Evolutionary conservation across 2,888 invertebrate species (phyloP).

Genomic region (Aradus depressus): DNA sequence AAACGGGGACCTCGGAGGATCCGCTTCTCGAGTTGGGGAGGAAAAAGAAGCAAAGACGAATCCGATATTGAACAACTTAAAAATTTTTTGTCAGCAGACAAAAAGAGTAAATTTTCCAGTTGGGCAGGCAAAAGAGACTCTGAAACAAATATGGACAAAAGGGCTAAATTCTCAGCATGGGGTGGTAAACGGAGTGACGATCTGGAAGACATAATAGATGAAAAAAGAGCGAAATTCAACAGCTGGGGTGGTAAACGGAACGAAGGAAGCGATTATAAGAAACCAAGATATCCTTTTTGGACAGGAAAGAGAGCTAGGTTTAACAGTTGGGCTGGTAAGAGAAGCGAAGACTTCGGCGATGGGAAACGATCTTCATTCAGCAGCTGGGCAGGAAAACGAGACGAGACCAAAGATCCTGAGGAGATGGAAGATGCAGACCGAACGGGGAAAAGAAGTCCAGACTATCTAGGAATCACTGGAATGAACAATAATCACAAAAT

Average conservation of each 20-base stretch:
- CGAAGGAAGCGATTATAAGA: constrained; percentile 10
- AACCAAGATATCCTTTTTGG: constrained; percentile 27
- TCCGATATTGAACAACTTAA: constrained; percentile 3
- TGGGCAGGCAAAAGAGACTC: constrained; percentile 31
- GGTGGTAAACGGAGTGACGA: constrained; percentile 23
- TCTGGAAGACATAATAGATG: background rate
- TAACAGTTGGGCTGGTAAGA: constrained; percentile 28
- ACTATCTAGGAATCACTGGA: constrained; percentile 6
- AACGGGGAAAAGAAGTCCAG: constrained; percentile 10
- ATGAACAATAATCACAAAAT: background rate
- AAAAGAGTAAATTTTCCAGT: constrained; percentile 29
- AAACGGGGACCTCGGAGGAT: constrained; percentile 16
- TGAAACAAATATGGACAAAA: constrained; percentile 15
- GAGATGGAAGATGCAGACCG: constrained; percentile 10
- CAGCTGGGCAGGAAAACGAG: constrained; percentile 28
- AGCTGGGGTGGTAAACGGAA: constrained; percentile 32
- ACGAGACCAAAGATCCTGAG: constrained; percentile 21
- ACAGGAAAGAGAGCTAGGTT: constrained; percentile 28
- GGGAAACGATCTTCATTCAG: constrained; percentile 23
- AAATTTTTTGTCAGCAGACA: background rate
- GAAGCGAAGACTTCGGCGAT: constrained; percentile 18
- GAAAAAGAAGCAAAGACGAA: constrained; percentile 19
- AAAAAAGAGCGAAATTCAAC: constrained; percentile 27
- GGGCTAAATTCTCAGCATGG: constrained; percentile 27
- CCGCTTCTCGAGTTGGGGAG: constrained; percentile 27